Percentiles rank a stretch among this genome's conserved stretches.
Evolutionary conservation across 2,797 vertebrate genomes (phyloP).

Genomic region (Triplophysa yarkandensis): DNA sequence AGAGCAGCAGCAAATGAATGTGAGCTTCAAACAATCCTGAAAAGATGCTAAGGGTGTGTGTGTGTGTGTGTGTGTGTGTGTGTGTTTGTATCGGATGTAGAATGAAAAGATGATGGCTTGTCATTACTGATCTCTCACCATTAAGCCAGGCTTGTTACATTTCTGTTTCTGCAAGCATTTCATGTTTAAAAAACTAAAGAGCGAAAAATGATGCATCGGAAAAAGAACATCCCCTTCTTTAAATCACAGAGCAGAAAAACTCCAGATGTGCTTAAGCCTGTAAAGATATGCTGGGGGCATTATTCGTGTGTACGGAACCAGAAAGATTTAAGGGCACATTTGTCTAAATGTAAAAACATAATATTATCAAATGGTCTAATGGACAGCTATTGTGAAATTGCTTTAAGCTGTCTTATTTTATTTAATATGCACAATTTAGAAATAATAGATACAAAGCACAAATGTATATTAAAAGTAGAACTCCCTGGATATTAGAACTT

Average conservation of each 20-base stretch:
- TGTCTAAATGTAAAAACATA: not conserved
- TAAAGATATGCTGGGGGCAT: slow-evolving; percentile 11
- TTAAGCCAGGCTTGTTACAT: slow-evolving; percentile 25
- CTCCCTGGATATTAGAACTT: no score
- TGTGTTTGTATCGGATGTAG: not conserved
- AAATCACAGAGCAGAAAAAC: slow-evolving; percentile 23
- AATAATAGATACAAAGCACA: not conserved
- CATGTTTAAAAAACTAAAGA: slow-evolving; percentile 13
- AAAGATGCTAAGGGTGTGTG: not conserved
- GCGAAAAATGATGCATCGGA: slow-evolving; percentile 26
- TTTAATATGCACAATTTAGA: not conserved
- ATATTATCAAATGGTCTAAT: not conserved
- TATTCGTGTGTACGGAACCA: slow-evolving; percentile 13
- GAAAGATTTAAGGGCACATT: slow-evolving; percentile 10
- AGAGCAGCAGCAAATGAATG: not conserved
- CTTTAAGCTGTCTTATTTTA: not conserved
- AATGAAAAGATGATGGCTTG: not conserved
- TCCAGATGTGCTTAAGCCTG: slow-evolving; percentile 38
- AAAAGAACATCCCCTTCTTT: slow-evolving; percentile 28
- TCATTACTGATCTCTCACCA: slow-evolving; percentile 36
- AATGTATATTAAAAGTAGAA: not conserved
- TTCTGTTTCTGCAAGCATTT: slow-evolving; percentile 11
- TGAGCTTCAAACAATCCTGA: not conserved
- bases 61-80: not conserved
- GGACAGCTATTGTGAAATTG: not conserved